Evolutionary conservation across 2,888 invertebrate genomes (phyloP).

Genomic region (Odontocerum albicorne): DNA sequence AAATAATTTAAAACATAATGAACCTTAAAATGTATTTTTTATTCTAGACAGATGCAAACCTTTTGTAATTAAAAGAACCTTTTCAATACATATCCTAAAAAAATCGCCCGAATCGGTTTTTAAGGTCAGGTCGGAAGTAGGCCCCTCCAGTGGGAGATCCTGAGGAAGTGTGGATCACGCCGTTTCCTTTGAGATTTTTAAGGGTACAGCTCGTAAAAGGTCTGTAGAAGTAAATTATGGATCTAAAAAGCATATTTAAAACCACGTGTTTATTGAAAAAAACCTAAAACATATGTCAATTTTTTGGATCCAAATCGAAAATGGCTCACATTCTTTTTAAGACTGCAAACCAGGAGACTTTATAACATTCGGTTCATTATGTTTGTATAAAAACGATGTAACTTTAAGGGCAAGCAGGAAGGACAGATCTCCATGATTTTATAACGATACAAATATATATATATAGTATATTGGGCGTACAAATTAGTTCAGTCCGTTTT

Average conservation of each 20-base stretch:
- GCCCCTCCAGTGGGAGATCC: slow-evolving; percentile 7
- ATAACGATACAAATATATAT: too few species aligned
- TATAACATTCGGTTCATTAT: too few species aligned
- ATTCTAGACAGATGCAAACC: slow-evolving; percentile 8
- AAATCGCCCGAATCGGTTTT: background rate
- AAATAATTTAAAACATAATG: too few species aligned
- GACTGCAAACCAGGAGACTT: background rate
- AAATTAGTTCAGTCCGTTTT: too few species aligned
- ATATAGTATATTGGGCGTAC: too few species aligned
- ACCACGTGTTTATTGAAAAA: background rate
- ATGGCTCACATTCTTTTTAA: background rate
- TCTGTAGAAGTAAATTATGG: too few species aligned
- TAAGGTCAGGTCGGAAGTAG: slow-evolving; percentile 9
- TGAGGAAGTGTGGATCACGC: slow-evolving; percentile 13
- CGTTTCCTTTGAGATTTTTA: slow-evolving; percentile 16
- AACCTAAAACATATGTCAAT: background rate
- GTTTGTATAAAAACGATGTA: too few species aligned
- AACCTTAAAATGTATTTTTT: too few species aligned
- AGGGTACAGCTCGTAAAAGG: too few species aligned
- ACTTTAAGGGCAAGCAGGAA: too few species aligned
- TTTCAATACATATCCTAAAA: slow-evolving; percentile 9
- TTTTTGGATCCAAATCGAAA: background rate
- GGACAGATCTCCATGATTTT: too few species aligned
- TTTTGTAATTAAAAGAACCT: slow-evolving; percentile 2
- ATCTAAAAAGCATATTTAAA: too few species aligned